phyloP scores from a whole-genome alignment of 2,888 invertebrate genomes.

The Podotricha telesiphe region DNA sequence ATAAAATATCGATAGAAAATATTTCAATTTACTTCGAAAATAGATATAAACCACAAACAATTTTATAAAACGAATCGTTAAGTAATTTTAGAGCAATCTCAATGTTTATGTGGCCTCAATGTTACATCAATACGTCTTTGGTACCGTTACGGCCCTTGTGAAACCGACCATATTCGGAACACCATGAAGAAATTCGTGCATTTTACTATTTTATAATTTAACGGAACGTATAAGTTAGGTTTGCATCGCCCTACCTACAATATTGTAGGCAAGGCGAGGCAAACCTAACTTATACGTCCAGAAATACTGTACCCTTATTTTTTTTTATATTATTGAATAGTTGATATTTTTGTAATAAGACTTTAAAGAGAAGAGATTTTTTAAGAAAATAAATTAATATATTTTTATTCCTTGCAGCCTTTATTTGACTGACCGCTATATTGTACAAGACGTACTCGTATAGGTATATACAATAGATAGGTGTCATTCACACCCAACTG shows the following conservation, averaged over 20 bases:
- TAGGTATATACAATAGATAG: constrained; percentile 27
- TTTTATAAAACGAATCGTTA: constrained; percentile 32
- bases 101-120: constrained; percentile 59
- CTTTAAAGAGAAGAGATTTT: too few species aligned
- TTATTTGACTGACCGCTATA: constrained; percentile 42
- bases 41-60: constrained; percentile 1
- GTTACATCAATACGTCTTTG: constrained; percentile 51
- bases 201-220: constrained; percentile 30
- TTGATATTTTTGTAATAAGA: too few species aligned
- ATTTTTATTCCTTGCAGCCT: background rate
- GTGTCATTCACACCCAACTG: constrained; percentile 41
- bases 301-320: background rate
- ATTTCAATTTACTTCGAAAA: constrained; percentile 1
- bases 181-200: constrained; percentile 34
- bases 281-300: too few species aligned
- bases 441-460: constrained; percentile 18
- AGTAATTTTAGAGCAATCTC: constrained; percentile 49
- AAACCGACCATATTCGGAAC: constrained; percentile 31
- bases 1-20: background rate
- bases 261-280: too few species aligned
- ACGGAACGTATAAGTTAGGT: constrained; percentile 11
- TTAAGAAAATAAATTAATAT: too few species aligned
- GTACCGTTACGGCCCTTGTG: constrained; percentile 51
- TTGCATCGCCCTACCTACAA: background rate
- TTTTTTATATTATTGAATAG: background rate